These are phyloP conservation scores for Poeciliopsis gracilis DNA, from an alignment of 2,797 vertebrate species.

Conservation along the genomic window DNA sequence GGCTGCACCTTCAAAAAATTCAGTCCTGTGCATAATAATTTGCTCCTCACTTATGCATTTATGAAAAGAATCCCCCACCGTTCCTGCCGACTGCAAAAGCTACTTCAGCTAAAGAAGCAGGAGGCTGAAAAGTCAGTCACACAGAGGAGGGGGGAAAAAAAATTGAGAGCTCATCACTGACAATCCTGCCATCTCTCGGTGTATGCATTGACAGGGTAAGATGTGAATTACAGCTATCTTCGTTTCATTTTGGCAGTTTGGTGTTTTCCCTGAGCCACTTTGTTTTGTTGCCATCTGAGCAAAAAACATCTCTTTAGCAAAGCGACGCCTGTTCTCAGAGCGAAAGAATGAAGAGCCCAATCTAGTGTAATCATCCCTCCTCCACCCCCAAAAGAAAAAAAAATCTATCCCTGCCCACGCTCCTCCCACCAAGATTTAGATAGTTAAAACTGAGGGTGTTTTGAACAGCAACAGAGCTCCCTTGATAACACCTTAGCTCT, in stretches of 20 bases:
- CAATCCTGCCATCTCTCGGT: slow-evolving; percentile 68
- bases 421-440: slow-evolving; percentile 42
- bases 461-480: slow-evolving; percentile 32
- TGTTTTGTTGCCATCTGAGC: slow-evolving; percentile 64
- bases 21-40: slow-evolving; percentile 74
- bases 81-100: slow-evolving; percentile 57
- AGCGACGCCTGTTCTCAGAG: slow-evolving; percentile 50
- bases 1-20: slow-evolving; percentile 68
- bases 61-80: slow-evolving; percentile 69
- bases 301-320: slow-evolving; percentile 67
- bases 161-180: slow-evolving; percentile 69
- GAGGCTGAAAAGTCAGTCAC: slow-evolving; percentile 74
- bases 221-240: slow-evolving; percentile 73
- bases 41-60: slow-evolving; percentile 68
- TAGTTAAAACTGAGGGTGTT: slow-evolving; percentile 35
- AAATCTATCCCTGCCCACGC: slow-evolving; percentile 33
- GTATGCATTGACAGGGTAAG: slow-evolving; percentile 71
- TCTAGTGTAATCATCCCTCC: slow-evolving; percentile 60
- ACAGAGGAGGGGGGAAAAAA: slow-evolving; percentile 35
- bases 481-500: slow-evolving; percentile 6
- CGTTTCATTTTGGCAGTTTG: slow-evolving; percentile 68
- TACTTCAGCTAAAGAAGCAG: slow-evolving; percentile 76
- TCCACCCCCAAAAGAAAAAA: slow-evolving; percentile 6
- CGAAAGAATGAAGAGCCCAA: slow-evolving; percentile 60
- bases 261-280: slow-evolving; percentile 54